These are phyloP conservation scores for Macropis europaea DNA, from an alignment of 2,888 invertebrate genomes.

Conservation along the genomic window DNA sequence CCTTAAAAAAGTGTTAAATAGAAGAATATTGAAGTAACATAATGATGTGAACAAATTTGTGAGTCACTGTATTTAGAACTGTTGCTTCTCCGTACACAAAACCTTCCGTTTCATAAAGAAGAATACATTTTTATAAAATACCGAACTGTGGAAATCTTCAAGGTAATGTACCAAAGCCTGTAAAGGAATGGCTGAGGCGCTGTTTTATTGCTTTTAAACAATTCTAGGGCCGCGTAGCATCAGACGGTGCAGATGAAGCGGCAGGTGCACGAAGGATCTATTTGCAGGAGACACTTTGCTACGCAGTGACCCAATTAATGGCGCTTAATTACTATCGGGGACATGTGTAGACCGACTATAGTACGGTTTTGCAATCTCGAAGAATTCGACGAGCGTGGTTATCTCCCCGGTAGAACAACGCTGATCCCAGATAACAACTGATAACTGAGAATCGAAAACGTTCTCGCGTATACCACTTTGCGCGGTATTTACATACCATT, in stretches of 20 bases:
- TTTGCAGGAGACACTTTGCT: conserved; percentile 42
- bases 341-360: conserved; percentile 10
- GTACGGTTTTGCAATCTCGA: conserved; percentile 28
- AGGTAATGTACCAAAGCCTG: too few relatives aligned
- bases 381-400: conserved; percentile 35
- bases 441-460: conserved; percentile 26
- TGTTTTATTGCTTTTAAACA: not conserved
- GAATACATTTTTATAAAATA: too few relatives aligned
- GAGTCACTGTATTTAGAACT: too few relatives aligned
- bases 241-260: conserved; percentile 20
- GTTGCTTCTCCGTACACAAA: too few relatives aligned
- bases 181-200: not conserved
- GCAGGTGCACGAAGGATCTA: conserved; percentile 50
- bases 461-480: not conserved
- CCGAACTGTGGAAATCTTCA: too few relatives aligned
- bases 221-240: not conserved
- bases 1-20: too few relatives aligned
- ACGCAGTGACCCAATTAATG: conserved; percentile 60
- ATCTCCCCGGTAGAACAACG: conserved; percentile 24
- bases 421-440: conserved; percentile 24
- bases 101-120: too few relatives aligned
- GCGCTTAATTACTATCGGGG: conserved; percentile 56
- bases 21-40: too few relatives aligned
- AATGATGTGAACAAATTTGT: too few relatives aligned
- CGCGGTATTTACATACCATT: conserved; percentile 26